Evolutionary conservation across 2,797 vertebrate genomes (phyloP).

Genomic region (Orestias chungarensis): DNA sequence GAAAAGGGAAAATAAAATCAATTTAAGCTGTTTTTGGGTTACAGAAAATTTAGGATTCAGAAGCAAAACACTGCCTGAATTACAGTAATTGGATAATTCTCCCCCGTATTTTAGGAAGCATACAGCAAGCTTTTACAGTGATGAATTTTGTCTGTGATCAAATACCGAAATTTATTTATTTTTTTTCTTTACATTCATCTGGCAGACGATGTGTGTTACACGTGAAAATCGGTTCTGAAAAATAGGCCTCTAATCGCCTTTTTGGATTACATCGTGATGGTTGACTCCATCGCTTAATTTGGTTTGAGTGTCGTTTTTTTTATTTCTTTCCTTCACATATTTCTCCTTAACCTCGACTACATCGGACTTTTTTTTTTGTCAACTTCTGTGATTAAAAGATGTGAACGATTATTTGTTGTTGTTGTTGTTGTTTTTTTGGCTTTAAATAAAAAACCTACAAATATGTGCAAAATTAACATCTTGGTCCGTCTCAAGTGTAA

Average conservation of each 20-base stretch:
- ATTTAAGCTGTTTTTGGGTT: constrained; percentile 54
- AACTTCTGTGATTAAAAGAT: constrained; percentile 46
- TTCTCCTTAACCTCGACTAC: constrained; percentile 16
- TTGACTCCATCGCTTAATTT: constrained; percentile 50
- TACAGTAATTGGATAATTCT: constrained; percentile 60
- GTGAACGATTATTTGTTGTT: constrained; percentile 38
- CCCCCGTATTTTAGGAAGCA: constrained; percentile 54
- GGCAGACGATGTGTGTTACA: constrained; percentile 54
- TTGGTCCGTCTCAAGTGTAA: constrained; percentile 82
- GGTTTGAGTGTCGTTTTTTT: constrained; percentile 27
- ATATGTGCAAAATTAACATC: constrained; percentile 81
- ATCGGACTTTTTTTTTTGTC: constrained; percentile 29
- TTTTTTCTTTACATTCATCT: constrained; percentile 68
- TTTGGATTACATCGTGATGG: constrained; percentile 70
- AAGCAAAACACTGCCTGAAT: constrained; percentile 50
- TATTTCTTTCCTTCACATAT: constrained; percentile 20
- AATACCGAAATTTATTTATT: constrained; percentile 59
- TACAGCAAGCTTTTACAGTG: constrained; percentile 72
- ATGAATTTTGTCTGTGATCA: constrained; percentile 52
- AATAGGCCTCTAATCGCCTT: constrained; percentile 35
- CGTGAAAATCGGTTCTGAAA: constrained; percentile 46
- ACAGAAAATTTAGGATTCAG: constrained; percentile 50
- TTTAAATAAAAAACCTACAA: constrained; percentile 72
- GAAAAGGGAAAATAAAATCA: constrained; percentile 11
- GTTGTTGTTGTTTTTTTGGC: constrained; percentile 63